A percentile compares a stretch with the other conserved stretches of the same genome.
phyloP scores from a whole-genome alignment of 1,140 invertebrate genomes.

The Manduca sexta region DNA sequence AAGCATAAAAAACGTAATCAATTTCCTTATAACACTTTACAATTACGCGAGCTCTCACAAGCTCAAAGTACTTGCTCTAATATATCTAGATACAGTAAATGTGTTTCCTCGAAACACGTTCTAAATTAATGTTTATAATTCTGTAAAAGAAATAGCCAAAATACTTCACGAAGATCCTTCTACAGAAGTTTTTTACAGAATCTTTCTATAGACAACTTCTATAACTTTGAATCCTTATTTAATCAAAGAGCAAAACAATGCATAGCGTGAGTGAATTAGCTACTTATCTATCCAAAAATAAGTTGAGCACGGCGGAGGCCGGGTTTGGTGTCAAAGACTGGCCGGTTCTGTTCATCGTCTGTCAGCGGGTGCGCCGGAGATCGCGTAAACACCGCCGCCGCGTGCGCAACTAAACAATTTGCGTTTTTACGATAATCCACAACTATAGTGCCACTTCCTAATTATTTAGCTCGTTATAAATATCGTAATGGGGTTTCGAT shows the following conservation, averaged over 20 bases:
- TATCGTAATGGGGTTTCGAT: not conserved
- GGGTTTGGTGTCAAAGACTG: slow-evolving; percentile 57
- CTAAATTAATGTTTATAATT: too few relatives aligned
- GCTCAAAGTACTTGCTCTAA: too few relatives aligned
- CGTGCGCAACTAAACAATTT: slow-evolving; percentile 39
- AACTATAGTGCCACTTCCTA: slow-evolving; percentile 10
- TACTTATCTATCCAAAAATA: slow-evolving; percentile 33
- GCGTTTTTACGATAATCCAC: slow-evolving; percentile 52
- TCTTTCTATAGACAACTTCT: too few relatives aligned
- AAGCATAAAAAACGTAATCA: too few relatives aligned
- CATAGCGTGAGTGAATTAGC: slow-evolving; percentile 5
- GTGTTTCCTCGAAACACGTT: too few relatives aligned
- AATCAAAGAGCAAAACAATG: slow-evolving; percentile 19
- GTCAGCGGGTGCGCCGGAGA: slow-evolving; percentile 43
- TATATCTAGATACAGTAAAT: too few relatives aligned
- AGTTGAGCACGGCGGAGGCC: slow-evolving; percentile 22
- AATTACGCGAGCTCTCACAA: too few relatives aligned
- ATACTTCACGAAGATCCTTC: too few relatives aligned
- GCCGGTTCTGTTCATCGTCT: slow-evolving; percentile 48
- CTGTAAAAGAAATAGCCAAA: too few relatives aligned
- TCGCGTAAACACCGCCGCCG: slow-evolving; percentile 58
- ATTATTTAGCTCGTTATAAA: not conserved
- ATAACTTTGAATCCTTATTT: not conserved
- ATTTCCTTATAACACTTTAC: too few relatives aligned
- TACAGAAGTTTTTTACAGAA: too few relatives aligned